Percentiles rank a stretch among this genome's conserved stretches.
phyloP scores from a whole-genome alignment of 2,113 vertebrate species.

The Chamaea fasciata region DNA sequence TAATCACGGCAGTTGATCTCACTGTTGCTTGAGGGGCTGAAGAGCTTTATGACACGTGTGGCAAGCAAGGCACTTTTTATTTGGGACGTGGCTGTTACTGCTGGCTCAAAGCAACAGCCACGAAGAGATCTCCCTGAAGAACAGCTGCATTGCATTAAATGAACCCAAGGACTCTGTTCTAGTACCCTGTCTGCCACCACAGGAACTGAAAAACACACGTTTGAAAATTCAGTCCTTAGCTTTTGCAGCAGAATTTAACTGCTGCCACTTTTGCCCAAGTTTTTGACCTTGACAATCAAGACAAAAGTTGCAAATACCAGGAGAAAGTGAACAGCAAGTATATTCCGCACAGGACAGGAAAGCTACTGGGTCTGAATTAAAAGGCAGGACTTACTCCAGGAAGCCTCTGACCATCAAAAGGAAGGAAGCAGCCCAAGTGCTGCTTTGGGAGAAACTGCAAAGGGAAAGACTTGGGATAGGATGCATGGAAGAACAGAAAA shows the following conservation, averaged over 20 bases:
- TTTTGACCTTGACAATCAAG: neutral
- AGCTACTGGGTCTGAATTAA: neutral
- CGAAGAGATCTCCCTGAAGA: neutral
- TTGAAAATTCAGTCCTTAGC: neutral
- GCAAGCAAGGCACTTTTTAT: neutral
- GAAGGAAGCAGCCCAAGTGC: accelerated
- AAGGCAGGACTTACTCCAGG: neutral
- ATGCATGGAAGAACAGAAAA: neutral
- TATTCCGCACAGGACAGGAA: neutral
- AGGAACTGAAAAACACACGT: neutral
- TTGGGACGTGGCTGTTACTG: neutral
- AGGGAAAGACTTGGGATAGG: neutral
- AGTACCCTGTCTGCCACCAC: neutral
- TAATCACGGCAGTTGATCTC: neutral
- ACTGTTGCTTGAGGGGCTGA: neutral
- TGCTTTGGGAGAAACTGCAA: neutral
- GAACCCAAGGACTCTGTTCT: neutral
- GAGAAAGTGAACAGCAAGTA: neutral
- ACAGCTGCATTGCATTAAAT: neutral
- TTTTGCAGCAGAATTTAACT: neutral
- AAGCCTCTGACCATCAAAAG: neutral
- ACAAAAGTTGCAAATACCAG: neutral
- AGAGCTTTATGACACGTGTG: neutral
- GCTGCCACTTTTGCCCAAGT: neutral
- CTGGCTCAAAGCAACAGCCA: neutral